phyloP scores from a whole-genome alignment of 2,797 vertebrate species.

The Ceyx erithaca region DNA sequence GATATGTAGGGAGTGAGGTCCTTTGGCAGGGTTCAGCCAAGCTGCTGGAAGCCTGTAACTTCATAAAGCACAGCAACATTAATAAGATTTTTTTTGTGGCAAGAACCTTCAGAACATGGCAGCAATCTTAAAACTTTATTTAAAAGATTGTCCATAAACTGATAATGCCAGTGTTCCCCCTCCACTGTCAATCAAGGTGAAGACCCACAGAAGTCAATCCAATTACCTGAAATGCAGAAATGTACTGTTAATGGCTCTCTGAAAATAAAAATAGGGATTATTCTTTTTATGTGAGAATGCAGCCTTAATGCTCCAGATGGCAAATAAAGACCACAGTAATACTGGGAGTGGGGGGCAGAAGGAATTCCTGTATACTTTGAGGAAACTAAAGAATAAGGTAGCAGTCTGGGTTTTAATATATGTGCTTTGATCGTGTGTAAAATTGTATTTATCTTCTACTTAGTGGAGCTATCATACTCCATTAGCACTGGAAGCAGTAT shows the following conservation, averaged over 20 bases:
- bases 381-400: not conserved
- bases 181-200: not conserved
- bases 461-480: not conserved
- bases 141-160: not conserved
- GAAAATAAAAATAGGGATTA: not conserved
- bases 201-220: not conserved
- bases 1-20: not conserved
- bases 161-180: not conserved
- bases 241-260: not conserved
- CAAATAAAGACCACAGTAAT: not conserved
- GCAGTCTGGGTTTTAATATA: not conserved
- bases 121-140: not conserved
- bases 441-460: not conserved
- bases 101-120: not conserved
- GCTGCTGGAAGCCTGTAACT: not conserved
- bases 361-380: not conserved
- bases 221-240: not conserved
- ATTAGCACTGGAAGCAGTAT: not conserved
- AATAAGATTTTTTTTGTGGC: not conserved
- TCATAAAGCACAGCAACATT: not conserved
- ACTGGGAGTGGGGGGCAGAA: accelerated
- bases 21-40: not conserved
- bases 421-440: not conserved
- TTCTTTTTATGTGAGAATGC: not conserved
- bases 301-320: not conserved